These are phyloP conservation scores for Epinephelus coioides DNA, from an alignment of 2,797 vertebrate genomes.

Conservation along the genomic window DNA sequence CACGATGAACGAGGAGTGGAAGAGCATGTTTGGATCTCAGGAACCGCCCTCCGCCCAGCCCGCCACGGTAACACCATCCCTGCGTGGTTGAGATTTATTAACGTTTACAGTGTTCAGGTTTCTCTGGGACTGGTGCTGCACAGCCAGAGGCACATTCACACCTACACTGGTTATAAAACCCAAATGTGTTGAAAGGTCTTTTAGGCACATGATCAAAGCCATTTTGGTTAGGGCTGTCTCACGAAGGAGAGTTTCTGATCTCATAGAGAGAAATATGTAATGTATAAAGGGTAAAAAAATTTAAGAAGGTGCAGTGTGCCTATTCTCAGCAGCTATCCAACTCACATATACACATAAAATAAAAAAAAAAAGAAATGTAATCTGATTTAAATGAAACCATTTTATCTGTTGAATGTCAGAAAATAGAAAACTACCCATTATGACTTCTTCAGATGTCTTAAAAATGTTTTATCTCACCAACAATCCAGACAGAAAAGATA, in stretches of 20 bases:
- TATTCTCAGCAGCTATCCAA: no score
- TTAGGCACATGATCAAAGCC: not conserved
- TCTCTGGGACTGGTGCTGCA: not conserved
- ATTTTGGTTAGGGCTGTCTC: not conserved
- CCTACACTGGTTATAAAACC: not conserved
- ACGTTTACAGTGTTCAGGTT: not conserved
- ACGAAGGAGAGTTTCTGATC: not conserved
- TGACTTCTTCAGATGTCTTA: no score
- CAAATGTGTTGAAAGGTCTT: no score
- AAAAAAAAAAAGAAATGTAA: no score
- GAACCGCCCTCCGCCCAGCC: constrained; percentile 88
- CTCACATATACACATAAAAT: no score
- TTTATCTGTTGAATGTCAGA: no score
- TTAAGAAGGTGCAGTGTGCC: no score
- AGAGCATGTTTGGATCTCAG: constrained; percentile 98
- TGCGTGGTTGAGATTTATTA: not conserved
- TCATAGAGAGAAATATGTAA: not conserved
- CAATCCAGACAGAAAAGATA: not conserved
- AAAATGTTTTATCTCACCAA: no score
- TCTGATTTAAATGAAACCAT: no score
- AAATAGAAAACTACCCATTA: no score
- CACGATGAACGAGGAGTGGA: constrained; percentile 98
- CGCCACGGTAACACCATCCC: constrained; percentile 73
- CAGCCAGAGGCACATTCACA: not conserved
- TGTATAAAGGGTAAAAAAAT: no score